These are phyloP conservation scores for Chloropsis cyanopogon DNA, from an alignment of 2,113 vertebrate species.

Conservation along the genomic window DNA sequence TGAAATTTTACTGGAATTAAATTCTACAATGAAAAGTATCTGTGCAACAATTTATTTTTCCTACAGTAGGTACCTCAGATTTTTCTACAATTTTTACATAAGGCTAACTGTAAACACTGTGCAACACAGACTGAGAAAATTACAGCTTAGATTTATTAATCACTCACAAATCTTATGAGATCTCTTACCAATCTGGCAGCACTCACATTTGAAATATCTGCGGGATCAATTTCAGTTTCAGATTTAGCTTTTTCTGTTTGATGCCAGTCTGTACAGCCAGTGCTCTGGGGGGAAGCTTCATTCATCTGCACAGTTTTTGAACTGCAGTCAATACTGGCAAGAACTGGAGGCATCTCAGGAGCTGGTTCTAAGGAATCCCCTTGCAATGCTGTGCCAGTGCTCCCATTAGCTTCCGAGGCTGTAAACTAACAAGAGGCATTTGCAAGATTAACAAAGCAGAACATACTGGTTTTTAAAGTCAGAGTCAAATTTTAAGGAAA, in stretches of 20 bases:
- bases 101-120: background rate
- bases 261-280: constrained; percentile 41
- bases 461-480: background rate
- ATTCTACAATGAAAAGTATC: background rate
- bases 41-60: background rate
- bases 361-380: constrained; percentile 52
- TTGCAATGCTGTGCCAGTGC: constrained; percentile 59
- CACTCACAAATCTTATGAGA: constrained; percentile 20
- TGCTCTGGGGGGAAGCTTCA: constrained; percentile 35
- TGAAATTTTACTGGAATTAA: background rate
- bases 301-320: constrained; percentile 62
- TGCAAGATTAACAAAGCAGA: background rate
- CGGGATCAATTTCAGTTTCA: constrained; percentile 89
- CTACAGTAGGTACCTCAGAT: background rate
- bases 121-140: background rate
- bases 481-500: background rate
- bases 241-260: constrained; percentile 75
- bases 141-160: background rate
- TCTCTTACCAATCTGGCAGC: constrained; percentile 84
- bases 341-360: constrained; percentile 55
- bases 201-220: constrained; percentile 99
- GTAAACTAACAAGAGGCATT: constrained; percentile 79
- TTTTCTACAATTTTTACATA: background rate
- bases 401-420: constrained; percentile 72
- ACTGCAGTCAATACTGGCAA: constrained; percentile 52